Evolutionary conservation across 2,888 invertebrate species (phyloP).

Genomic region (Phyllotreta striolata): DNA sequence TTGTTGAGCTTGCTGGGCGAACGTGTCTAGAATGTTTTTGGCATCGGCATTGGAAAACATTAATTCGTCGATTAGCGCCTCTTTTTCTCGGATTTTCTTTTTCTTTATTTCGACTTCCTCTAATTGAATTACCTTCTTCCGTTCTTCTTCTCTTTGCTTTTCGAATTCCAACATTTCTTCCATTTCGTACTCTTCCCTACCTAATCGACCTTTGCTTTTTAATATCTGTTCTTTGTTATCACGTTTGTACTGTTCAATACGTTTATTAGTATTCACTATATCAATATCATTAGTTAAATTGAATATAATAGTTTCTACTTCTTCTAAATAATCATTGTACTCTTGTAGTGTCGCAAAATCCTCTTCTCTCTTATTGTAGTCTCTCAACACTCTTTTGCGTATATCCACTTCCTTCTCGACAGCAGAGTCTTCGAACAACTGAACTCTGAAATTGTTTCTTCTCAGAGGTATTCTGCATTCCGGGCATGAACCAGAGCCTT

Average conservation of each 20-base stretch:
- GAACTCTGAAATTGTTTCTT: slow-evolving; percentile 90
- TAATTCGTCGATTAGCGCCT: slow-evolving; percentile 93
- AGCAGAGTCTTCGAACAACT: slow-evolving; percentile 94
- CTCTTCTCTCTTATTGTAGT: slow-evolving; percentile 95
- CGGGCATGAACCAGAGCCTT: slow-evolving; percentile 96
- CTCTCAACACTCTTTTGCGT: slow-evolving; percentile 83
- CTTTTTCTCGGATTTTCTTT: slow-evolving; percentile 85
- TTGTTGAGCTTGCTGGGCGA: slow-evolving; percentile 72
- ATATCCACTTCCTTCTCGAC: slow-evolving; percentile 99
- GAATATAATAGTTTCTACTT: slow-evolving; percentile 90
- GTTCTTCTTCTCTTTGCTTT: slow-evolving; percentile 76
- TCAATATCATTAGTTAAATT: slow-evolving; percentile 92
- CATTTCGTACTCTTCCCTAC: slow-evolving; percentile 84
- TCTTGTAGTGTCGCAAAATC: slow-evolving; percentile 86
- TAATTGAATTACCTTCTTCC: slow-evolving; percentile 75
- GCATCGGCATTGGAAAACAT: slow-evolving; percentile 94
- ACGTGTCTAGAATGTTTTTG: slow-evolving; percentile 83
- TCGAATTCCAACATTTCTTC: slow-evolving; percentile 86
- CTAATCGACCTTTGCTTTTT: slow-evolving; percentile 79
- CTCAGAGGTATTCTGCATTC: slow-evolving; percentile 90
- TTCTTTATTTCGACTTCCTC: slow-evolving; percentile 76
- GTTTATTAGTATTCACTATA: slow-evolving; percentile 85
- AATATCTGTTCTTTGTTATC: slow-evolving; percentile 87
- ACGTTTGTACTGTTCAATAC: slow-evolving; percentile 88
- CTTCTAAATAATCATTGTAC: slow-evolving; percentile 96